These are phyloP conservation scores for Caloenas nicobarica DNA, from an alignment of 2,113 vertebrate genomes.

Conservation along the genomic window DNA sequence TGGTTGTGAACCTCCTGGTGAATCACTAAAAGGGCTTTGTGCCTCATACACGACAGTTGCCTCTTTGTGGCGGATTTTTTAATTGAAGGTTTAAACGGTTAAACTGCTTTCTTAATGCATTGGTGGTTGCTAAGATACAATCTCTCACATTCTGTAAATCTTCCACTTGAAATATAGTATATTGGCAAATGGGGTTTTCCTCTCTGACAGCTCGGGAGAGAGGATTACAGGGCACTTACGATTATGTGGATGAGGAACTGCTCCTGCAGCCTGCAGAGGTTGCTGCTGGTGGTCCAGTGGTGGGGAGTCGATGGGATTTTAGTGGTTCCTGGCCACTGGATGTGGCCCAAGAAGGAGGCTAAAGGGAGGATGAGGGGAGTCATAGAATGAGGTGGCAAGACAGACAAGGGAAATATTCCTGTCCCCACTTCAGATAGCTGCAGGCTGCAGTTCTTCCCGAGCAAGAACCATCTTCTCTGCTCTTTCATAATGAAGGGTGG, in stretches of 20 bases:
- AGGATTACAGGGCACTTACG: neutral
- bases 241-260: rapidly evolving
- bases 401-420: neutral
- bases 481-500: neutral
- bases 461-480: neutral
- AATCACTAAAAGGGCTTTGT: neutral
- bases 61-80: neutral
- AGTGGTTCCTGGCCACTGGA: neutral
- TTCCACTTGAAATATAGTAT: neutral
- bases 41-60: neutral
- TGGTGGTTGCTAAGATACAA: constrained; percentile 67
- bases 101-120: constrained; percentile 30
- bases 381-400: neutral
- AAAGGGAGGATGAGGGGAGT: neutral
- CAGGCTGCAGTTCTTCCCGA: neutral
- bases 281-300: neutral
- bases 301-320: neutral
- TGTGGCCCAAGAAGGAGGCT: neutral
- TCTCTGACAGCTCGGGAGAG: neutral
- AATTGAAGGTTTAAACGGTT: constrained; percentile 3
- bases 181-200: neutral
- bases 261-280: neutral
- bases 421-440: neutral
- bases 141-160: neutral
- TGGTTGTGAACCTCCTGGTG: neutral